These are phyloP conservation scores for Bombylius major DNA, from an alignment of 2,888 invertebrate genomes.

Conservation along the genomic window DNA sequence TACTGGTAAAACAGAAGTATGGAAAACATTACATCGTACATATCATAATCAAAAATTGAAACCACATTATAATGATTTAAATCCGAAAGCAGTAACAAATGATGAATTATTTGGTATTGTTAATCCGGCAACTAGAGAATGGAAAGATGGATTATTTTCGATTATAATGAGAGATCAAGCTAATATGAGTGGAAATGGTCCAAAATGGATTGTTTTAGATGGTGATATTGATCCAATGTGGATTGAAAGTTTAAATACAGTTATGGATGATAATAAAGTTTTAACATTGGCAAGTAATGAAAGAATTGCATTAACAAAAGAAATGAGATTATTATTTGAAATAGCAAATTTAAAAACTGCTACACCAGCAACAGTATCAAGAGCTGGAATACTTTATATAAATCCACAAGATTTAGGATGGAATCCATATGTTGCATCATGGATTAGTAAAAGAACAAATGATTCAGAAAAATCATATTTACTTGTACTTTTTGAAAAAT, in stretches of 20 bases:
- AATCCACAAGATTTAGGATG: conserved; percentile 91
- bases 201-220: conserved; percentile 91
- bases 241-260: conserved; percentile 92
- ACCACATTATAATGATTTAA: conserved; percentile 79
- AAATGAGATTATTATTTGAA: conserved; percentile 88
- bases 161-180: conserved; percentile 89
- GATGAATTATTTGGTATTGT: conserved; percentile 91
- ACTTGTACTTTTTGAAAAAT: conserved; percentile 83
- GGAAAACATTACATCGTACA: conserved; percentile 78
- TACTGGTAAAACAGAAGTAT: conserved; percentile 85
- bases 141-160: conserved; percentile 86
- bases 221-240: conserved; percentile 98
- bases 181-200: conserved; percentile 70
- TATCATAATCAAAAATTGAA: conserved; percentile 70
- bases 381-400: conserved; percentile 88
- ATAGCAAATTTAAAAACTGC: conserved; percentile 81
- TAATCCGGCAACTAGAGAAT: conserved; percentile 85
- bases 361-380: conserved; percentile 89
- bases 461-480: conserved; percentile 66
- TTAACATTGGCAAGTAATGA: conserved; percentile 89
- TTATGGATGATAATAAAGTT: conserved; percentile 95
- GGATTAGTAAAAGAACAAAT: conserved; percentile 66
- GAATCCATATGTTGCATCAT: conserved; percentile 83
- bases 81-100: conserved; percentile 92
- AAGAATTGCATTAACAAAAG: conserved; percentile 75